phyloP scores from a whole-genome alignment of 2,888 invertebrate genomes.

The Pilophorus perplexus region DNA sequence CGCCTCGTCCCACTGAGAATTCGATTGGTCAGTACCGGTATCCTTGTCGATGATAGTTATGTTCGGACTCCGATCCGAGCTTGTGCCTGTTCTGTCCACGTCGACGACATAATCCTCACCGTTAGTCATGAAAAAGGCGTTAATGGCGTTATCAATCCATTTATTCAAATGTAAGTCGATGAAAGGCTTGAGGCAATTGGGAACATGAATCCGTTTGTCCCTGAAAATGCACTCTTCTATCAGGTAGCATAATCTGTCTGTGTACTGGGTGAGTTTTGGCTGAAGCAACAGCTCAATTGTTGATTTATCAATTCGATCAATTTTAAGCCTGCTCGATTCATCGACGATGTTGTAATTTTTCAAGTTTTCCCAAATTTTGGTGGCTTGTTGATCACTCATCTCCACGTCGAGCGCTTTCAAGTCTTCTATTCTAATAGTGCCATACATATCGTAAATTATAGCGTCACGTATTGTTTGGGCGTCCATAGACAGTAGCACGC shows the following conservation, averaged over 20 bases:
- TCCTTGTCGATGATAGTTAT: conserved; percentile 51
- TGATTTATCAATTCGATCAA: not conserved
- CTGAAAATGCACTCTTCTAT: conserved; percentile 48
- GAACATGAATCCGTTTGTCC: conserved; percentile 46
- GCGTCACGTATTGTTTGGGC: not conserved
- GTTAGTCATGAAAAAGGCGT: conserved; percentile 49
- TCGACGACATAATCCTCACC: conserved; percentile 51
- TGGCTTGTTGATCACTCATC: conserved; percentile 44
- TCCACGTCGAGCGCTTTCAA: conserved; percentile 42
- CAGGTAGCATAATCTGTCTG: conserved; percentile 44
- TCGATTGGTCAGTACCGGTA: conserved; percentile 52
- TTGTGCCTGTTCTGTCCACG: conserved; percentile 48
- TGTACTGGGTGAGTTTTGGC: not conserved
- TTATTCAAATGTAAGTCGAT: conserved; percentile 48
- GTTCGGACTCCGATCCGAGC: conserved; percentile 47
- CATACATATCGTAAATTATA: conserved; percentile 47
- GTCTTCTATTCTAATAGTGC: conserved; percentile 46
- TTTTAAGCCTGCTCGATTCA: not conserved
- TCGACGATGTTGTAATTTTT: not conserved
- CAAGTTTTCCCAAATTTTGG: conserved; percentile 44
- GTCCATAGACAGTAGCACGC: not conserved
- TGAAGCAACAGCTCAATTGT: not conserved
- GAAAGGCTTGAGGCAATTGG: conserved; percentile 49
- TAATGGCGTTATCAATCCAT: conserved; percentile 50
- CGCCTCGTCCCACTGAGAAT: conserved; percentile 52